Evolutionary conservation across 2,797 vertebrate genomes (phyloP).

Genomic region (Sternotherus odoratus): DNA sequence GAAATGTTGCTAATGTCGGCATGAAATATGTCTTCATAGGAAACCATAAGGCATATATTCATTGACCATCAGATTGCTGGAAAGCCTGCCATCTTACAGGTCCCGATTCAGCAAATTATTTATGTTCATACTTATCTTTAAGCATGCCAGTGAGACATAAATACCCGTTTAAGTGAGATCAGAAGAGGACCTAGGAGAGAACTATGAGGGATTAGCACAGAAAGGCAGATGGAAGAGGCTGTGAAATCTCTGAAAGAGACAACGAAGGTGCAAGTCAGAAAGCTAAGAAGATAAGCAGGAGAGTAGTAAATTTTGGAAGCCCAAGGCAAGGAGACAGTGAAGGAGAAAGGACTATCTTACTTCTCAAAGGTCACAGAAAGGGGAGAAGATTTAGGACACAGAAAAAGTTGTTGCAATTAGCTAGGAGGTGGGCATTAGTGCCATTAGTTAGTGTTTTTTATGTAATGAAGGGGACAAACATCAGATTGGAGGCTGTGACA

Average conservation of each 20-base stretch:
- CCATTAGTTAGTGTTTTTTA: background rate
- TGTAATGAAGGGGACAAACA: background rate
- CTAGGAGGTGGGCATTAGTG: background rate
- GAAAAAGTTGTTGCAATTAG: background rate
- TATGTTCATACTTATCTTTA: background rate
- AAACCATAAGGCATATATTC: too few relatives aligned
- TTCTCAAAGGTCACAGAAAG: background rate
- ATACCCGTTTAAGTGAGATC: background rate
- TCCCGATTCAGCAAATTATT: background rate
- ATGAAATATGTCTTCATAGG: too few relatives aligned
- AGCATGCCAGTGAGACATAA: background rate
- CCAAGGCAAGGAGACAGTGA: background rate
- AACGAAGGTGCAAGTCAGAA: background rate
- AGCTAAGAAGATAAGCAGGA: background rate
- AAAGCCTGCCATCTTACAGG: too few relatives aligned
- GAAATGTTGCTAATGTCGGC: too few relatives aligned
- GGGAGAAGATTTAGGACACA: background rate
- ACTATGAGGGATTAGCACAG: background rate
- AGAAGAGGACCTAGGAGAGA: background rate
- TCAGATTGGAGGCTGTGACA: background rate
- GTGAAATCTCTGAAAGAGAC: background rate
- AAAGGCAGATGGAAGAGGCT: background rate
- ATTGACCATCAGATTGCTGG: too few relatives aligned
- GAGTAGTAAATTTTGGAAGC: background rate
- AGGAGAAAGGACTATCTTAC: background rate